These are phyloP conservation scores for Prunella strophiata DNA, from an alignment of 2,797 vertebrate species.

Conservation along the genomic window DNA sequence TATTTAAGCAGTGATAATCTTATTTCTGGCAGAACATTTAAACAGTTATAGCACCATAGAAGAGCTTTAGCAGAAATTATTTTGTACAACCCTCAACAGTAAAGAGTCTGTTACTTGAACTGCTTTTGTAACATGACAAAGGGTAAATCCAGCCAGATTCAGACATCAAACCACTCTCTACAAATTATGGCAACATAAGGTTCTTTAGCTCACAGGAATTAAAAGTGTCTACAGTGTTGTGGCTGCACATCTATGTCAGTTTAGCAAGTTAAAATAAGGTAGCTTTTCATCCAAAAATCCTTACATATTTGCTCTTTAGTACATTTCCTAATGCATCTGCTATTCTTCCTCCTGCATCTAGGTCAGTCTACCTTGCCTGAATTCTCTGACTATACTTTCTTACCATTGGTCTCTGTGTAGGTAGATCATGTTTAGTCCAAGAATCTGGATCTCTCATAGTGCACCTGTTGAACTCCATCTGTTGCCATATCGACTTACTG, in stretches of 20 bases:
- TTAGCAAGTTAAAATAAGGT: neutral
- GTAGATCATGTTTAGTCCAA: neutral
- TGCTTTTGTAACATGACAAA: neutral
- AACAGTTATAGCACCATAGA: rapidly evolving
- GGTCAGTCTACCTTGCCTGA: neutral
- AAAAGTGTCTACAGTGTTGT: neutral
- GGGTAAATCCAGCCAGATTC: neutral
- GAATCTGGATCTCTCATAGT: neutral
- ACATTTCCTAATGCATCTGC: neutral
- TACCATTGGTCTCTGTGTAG: neutral
- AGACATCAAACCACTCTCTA: neutral
- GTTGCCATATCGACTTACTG: neutral
- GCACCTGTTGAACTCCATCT: neutral
- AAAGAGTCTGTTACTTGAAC: neutral
- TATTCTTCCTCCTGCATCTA: neutral
- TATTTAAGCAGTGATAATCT: neutral
- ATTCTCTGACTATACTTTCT: neutral
- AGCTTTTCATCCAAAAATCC: neutral
- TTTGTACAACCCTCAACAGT: neutral
- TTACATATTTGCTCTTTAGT: neutral
- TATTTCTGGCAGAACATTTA: neutral
- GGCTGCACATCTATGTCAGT: neutral
- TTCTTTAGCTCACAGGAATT: neutral
- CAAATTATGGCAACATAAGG: neutral
- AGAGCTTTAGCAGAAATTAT: neutral